These are phyloP conservation scores for Myotis yumanensis DNA, from an alignment of 2,113 vertebrate genomes.

Conservation along the genomic window DNA sequence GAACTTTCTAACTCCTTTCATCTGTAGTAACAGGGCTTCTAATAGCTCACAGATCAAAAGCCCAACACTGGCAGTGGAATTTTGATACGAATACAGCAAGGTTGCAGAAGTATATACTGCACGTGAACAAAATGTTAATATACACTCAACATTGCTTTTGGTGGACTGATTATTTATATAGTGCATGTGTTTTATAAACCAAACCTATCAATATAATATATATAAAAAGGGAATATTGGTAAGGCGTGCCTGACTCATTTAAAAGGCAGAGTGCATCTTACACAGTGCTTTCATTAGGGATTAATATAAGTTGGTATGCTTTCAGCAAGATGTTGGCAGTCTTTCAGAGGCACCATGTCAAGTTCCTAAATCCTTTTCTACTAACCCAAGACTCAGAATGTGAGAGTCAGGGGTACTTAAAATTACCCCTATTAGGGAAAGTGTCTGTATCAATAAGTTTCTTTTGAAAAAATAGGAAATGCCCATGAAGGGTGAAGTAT, in stretches of 20 bases:
- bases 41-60: constrained; percentile 86
- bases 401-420: background rate
- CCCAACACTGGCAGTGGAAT: constrained; percentile 70
- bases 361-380: constrained; percentile 35
- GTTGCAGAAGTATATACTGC: constrained; percentile 59
- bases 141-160: background rate
- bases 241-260: background rate
- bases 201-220: background rate
- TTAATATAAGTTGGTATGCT: background rate
- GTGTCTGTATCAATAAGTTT: background rate
- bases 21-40: constrained; percentile 82
- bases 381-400: background rate
- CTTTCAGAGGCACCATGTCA: constrained; percentile 11
- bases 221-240: background rate
- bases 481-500: background rate
- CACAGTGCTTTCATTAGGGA: constrained; percentile 3
- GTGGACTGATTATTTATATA: background rate
- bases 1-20: constrained; percentile 88
- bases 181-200: constrained; percentile 18
- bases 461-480: constrained; percentile 26
- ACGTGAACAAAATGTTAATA: constrained; percentile 52
- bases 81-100: constrained; percentile 67
- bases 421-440: background rate
- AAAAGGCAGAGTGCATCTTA: constrained; percentile 9
- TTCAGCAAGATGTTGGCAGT: constrained; percentile 49